These are phyloP conservation scores for Agonopterix subpropinquella DNA, from an alignment of 2,888 invertebrate species.

Conservation along the genomic window DNA sequence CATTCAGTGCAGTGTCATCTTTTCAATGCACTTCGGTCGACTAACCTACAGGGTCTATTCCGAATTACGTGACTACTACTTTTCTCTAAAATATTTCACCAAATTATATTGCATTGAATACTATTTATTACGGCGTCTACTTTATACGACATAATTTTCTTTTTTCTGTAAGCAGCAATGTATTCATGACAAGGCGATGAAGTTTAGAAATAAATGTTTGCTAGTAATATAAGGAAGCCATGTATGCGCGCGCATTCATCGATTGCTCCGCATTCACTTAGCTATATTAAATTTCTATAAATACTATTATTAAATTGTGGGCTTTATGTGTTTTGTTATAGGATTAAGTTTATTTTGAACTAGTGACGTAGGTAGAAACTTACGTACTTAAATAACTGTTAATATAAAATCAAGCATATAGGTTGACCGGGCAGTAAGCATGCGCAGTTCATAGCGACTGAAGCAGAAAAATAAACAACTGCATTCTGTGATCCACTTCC, in stretches of 20 bases:
- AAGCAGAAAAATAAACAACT: too few species aligned
- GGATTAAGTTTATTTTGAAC: slow-evolving; percentile 13
- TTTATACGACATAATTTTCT: neutral
- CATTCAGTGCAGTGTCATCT: slow-evolving; percentile 16
- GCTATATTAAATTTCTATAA: slow-evolving; percentile 41
- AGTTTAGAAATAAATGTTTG: neutral
- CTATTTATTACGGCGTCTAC: slow-evolving; percentile 15
- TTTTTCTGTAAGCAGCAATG: slow-evolving; percentile 19
- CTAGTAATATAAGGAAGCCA: slow-evolving; percentile 36
- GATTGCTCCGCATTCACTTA: slow-evolving; percentile 48
- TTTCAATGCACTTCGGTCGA: slow-evolving; percentile 18
- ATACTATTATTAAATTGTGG: slow-evolving; percentile 51
- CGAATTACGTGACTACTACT: slow-evolving; percentile 9
- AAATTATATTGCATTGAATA: slow-evolving; percentile 1
- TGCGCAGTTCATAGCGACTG: too few species aligned
- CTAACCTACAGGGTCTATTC: slow-evolving; percentile 22
- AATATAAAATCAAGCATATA: too few species aligned
- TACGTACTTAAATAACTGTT: too few species aligned
- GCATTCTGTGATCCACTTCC: too few species aligned
- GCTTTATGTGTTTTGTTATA: slow-evolving; percentile 34
- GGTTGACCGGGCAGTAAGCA: too few species aligned
- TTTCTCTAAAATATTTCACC: slow-evolving; percentile 6
- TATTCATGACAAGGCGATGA: neutral
- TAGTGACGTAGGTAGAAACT: too few species aligned
- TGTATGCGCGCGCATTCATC: slow-evolving; percentile 64